Evolutionary conservation across 2,113 vertebrate species (phyloP).

Genomic region (Pitta sordida): DNA sequence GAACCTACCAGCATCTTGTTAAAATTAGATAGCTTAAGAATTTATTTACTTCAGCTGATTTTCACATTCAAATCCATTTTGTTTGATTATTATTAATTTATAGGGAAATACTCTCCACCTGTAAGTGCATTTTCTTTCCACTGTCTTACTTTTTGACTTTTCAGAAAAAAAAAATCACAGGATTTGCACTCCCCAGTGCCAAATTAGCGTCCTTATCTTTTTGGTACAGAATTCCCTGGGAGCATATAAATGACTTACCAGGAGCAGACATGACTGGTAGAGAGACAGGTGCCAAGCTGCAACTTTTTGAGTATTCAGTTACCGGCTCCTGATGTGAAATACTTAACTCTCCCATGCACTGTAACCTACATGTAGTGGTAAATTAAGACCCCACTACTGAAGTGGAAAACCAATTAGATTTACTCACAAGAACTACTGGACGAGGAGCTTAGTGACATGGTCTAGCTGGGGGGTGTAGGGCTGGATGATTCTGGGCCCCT

Average conservation of each 20-base stretch:
- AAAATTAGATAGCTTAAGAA: not conserved
- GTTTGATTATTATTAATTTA: not conserved
- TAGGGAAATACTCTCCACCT: not conserved
- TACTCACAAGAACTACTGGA: not conserved
- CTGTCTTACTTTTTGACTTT: not conserved
- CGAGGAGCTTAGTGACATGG: too few species aligned
- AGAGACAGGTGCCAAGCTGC: not conserved
- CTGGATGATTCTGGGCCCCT: too few species aligned
- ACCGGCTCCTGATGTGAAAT: not conserved
- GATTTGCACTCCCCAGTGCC: not conserved
- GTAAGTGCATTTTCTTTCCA: not conserved
- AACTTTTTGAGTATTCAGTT: not conserved
- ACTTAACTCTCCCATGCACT: not conserved
- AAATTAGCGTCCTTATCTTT: not conserved
- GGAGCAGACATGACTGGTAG: not conserved
- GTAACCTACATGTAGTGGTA: not conserved
- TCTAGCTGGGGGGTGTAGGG: too few species aligned
- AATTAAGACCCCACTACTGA: not conserved
- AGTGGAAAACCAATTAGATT: not conserved
- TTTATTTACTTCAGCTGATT: not conserved
- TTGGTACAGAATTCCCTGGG: not conserved
- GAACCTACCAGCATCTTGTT: not conserved
- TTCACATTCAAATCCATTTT: not conserved
- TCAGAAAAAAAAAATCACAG: not conserved
- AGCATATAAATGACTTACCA: not conserved